Evolutionary conservation across 2,888 invertebrate genomes (phyloP).

Genomic region (Lucinisca nassula): DNA sequence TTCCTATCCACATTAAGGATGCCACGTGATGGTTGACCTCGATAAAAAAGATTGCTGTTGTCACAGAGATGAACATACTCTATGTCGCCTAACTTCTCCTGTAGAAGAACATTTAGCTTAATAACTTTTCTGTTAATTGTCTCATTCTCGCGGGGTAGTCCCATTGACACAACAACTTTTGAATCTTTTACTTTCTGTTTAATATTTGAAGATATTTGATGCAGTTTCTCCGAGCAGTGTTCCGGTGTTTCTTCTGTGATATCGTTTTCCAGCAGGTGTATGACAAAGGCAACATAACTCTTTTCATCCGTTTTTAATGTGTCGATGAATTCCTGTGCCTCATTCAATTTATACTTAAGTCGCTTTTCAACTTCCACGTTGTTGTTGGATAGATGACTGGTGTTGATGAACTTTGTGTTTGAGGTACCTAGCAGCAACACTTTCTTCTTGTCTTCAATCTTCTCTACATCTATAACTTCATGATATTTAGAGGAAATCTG

Average conservation of each 20-base stretch:
- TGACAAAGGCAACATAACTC: neutral
- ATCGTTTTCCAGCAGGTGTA: neutral
- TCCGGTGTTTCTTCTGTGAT: neutral
- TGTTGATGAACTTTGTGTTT: no score
- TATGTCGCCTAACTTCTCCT: neutral
- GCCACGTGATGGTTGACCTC: neutral
- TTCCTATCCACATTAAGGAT: neutral
- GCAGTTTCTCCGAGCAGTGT: neutral
- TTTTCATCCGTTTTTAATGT: neutral
- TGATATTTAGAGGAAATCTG: neutral
- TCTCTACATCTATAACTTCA: neutral
- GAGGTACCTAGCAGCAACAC: neutral
- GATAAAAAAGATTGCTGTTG: neutral
- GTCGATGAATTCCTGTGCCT: neutral
- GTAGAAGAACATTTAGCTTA: neutral
- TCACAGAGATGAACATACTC: neutral
- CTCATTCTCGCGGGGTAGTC: neutral
- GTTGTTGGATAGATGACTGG: neutral
- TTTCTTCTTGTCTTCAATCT: neutral
- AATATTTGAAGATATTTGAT: neutral
- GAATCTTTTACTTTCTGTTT: neutral
- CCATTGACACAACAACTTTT: neutral
- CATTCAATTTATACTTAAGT: neutral
- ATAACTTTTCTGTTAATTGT: neutral
- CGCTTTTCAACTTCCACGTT: neutral